These are phyloP conservation scores for Capra hircus DNA, from an alignment of 2,113 vertebrate species.

Conservation along the genomic window DNA sequence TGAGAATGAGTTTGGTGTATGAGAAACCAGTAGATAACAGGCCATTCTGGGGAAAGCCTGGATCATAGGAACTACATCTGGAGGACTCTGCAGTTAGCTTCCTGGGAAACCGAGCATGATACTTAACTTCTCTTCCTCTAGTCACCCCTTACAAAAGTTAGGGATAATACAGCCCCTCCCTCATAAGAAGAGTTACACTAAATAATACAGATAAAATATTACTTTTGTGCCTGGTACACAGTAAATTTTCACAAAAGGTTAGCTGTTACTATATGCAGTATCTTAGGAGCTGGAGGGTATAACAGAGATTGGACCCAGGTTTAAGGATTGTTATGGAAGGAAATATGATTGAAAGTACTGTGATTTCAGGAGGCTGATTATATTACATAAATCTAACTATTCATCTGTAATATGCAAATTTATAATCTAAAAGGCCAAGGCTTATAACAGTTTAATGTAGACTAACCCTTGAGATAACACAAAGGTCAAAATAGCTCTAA, in stretches of 20 bases:
- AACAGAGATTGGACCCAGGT: neutral
- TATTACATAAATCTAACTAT: conserved; percentile 22
- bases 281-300: neutral
- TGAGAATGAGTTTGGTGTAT: neutral
- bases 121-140: neutral
- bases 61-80: neutral
- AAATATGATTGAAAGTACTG: neutral
- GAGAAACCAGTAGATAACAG: neutral
- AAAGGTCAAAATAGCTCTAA: neutral
- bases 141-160: neutral
- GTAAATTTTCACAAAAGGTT: neutral
- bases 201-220: neutral
- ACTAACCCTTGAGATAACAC: neutral
- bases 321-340: neutral
- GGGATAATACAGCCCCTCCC: neutral
- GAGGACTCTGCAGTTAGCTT: neutral
- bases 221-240: neutral
- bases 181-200: neutral
- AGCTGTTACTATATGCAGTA: neutral
- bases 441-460: neutral
- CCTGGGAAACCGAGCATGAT: neutral
- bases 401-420: conserved; percentile 27
- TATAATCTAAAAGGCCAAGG: neutral
- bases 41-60: neutral
- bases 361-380: neutral